Evolutionary conservation across 2,888 invertebrate genomes (phyloP).

Genomic region (Frankliniella fusca): DNA sequence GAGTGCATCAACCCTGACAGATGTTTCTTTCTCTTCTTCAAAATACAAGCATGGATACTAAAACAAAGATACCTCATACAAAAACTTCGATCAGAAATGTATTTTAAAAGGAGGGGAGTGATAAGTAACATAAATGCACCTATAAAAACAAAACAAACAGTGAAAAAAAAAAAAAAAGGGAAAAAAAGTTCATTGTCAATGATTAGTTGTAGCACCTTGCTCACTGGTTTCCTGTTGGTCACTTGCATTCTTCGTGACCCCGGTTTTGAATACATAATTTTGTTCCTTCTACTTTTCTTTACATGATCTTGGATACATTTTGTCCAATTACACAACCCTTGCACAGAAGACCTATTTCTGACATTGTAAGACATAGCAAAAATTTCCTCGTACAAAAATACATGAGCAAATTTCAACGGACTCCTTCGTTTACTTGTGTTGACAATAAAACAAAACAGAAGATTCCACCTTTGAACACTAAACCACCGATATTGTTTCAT

Average conservation of each 20-base stretch:
- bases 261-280: too few species aligned
- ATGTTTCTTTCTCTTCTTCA: too few species aligned
- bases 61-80: too few species aligned
- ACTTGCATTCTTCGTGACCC: not conserved
- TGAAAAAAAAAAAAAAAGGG: not conserved
- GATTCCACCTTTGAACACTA: not conserved
- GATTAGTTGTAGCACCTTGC: not conserved
- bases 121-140: not conserved
- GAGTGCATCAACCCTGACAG: too few species aligned
- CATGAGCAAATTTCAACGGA: conserved; percentile 13
- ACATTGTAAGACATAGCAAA: not conserved
- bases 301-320: not conserved
- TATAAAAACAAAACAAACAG: too few species aligned
- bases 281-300: too few species aligned
- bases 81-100: too few species aligned
- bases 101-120: not conserved
- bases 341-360: not conserved
- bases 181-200: not conserved
- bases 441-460: not conserved
- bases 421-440: conserved; percentile 3
- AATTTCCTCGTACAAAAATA: conserved; percentile 1
- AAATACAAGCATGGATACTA: too few species aligned
- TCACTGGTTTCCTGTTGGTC: not conserved
- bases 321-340: not conserved
- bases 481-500: not conserved